phyloP scores from a whole-genome alignment of 2,888 invertebrate species.

The Volucella inanis region DNA sequence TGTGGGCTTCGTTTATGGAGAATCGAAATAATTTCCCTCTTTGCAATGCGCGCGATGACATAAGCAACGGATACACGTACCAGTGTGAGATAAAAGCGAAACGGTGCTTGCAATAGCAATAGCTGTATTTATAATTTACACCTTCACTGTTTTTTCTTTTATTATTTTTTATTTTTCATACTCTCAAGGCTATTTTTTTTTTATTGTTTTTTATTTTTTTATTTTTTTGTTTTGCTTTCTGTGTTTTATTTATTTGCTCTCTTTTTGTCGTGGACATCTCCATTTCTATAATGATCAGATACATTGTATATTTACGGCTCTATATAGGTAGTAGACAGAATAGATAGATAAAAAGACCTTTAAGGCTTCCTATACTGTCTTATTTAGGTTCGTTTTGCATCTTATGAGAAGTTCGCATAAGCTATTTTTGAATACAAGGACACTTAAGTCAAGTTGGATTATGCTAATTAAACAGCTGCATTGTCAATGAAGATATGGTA shows the following conservation, averaged over 20 bases:
- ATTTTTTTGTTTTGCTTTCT: constrained; percentile 22
- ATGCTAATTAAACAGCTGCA: constrained; percentile 13
- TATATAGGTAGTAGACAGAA: too few relatives aligned
- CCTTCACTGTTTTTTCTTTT: constrained; percentile 49
- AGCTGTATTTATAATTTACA: constrained; percentile 68
- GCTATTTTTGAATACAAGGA: constrained; percentile 38
- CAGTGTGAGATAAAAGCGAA: constrained; percentile 65
- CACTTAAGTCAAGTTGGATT: not conserved
- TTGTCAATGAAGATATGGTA: not conserved
- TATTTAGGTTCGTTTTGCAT: too few relatives aligned
- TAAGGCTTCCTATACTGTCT: too few relatives aligned
- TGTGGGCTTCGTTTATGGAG: constrained; percentile 27
- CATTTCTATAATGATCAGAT: constrained; percentile 8
- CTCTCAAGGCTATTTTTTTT: constrained; percentile 62
- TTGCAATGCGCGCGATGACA: constrained; percentile 62
- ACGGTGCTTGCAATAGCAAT: constrained; percentile 70
- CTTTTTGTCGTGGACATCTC: constrained; percentile 34
- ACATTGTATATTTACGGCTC: constrained; percentile 2
- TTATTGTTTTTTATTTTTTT: too few relatives aligned
- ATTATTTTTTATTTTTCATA: not conserved
- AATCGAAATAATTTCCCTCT: constrained; percentile 60
- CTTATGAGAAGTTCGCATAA: too few relatives aligned
- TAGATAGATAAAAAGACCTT: too few relatives aligned
- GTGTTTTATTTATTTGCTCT: constrained; percentile 29
- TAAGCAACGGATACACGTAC: constrained; percentile 49